These are phyloP conservation scores for Macheiramphus alcinus DNA, from an alignment of 2,113 vertebrate species.

Conservation along the genomic window DNA sequence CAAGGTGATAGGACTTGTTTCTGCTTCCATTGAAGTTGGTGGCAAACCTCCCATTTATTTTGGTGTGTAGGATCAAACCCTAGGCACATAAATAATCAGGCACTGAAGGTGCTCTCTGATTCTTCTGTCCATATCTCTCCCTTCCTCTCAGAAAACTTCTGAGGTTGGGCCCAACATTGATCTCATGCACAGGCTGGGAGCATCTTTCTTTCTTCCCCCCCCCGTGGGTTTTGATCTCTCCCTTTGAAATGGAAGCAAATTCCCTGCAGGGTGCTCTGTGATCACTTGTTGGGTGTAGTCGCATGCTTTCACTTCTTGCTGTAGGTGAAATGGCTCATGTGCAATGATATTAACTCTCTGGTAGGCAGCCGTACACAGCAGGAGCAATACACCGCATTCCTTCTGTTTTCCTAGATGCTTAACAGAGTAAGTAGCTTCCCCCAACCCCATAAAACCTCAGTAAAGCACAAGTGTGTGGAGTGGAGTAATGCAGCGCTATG, in stretches of 20 bases:
- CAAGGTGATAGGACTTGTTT: slow-evolving; percentile 38
- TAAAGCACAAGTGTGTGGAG: not conserved
- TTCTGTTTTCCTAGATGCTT: not conserved
- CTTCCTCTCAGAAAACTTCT: slow-evolving; percentile 26
- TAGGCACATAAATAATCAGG: slow-evolving; percentile 37
- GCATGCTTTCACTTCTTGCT: slow-evolving; percentile 60
- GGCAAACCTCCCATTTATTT: slow-evolving; percentile 47
- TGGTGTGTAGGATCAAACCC: slow-evolving; percentile 46
- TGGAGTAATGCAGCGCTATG: not conserved
- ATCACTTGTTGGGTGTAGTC: slow-evolving; percentile 55
- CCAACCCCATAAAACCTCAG: not conserved
- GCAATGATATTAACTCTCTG: slow-evolving; percentile 57
- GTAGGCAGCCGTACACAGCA: not conserved
- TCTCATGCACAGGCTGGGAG: slow-evolving; percentile 17
- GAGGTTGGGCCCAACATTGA: slow-evolving; percentile 42
- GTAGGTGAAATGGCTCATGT: slow-evolving; percentile 60
- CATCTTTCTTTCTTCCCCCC: not conserved
- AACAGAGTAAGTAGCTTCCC: not conserved
- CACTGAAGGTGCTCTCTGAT: not conserved
- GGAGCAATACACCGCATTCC: not conserved
- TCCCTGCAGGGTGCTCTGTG: slow-evolving; percentile 57
- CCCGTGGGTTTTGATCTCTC: slow-evolving; percentile 51
- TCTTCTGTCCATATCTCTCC: not conserved
- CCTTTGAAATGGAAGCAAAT: slow-evolving; percentile 63
- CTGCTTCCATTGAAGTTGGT: slow-evolving; percentile 42